Conservation (phyloP, 1,140 invertebrate species). For the Paraescarpia echinospica region DNA sequence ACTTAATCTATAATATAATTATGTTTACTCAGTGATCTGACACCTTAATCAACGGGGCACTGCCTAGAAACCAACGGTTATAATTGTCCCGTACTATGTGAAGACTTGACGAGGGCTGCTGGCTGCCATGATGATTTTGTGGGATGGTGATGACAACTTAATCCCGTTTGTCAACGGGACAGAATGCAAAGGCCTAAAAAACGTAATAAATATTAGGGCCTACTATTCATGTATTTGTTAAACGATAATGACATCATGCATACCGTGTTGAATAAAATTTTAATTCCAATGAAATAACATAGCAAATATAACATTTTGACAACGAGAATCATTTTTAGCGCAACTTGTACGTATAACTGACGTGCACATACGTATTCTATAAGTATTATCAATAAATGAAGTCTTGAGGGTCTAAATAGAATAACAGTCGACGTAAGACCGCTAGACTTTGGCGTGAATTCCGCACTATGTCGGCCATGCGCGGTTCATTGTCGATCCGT, state of each 20-base stretch:
- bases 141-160: not conserved
- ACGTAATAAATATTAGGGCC: not conserved
- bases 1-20: not conserved
- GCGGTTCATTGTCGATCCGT: not conserved
- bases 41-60: not conserved
- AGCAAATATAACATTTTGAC: not conserved
- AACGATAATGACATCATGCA: not conserved
- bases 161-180: not conserved
- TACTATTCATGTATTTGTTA: not conserved
- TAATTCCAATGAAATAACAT: not conserved
- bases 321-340: not conserved
- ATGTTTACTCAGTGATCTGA: constrained; percentile 1
- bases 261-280: not conserved
- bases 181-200: not conserved
- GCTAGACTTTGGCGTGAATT: not conserved
- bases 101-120: not conserved
- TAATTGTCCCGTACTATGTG: not conserved
- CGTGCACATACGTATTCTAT: not conserved
- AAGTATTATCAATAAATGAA: not conserved
- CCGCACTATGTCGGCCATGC: not conserved
- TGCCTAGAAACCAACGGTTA: not conserved
- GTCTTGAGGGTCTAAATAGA: not conserved
- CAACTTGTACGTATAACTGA: not conserved
- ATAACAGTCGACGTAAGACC: not conserved
- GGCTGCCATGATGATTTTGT: not conserved